These are phyloP conservation scores for Agrotis segetum DNA, from an alignment of 2,888 invertebrate genomes.

Conservation along the genomic window DNA sequence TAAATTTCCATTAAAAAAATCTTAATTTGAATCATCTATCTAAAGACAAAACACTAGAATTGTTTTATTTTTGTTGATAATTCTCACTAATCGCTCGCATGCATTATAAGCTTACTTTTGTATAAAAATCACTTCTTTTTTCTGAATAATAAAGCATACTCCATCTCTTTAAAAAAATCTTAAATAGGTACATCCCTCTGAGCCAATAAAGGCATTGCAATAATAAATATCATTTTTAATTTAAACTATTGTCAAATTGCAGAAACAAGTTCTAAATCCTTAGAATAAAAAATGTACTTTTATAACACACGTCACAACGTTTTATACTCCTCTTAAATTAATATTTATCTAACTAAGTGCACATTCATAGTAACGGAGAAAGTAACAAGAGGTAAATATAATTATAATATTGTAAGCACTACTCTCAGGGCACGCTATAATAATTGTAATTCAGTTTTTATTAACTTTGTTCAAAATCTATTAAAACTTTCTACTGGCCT, in stretches of 20 bases:
- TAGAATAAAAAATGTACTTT: slow-evolving; percentile 66
- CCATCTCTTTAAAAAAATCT: slow-evolving; percentile 55
- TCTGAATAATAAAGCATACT: slow-evolving; percentile 61
- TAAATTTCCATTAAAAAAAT: slow-evolving; percentile 56
- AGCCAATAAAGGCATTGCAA: slow-evolving; percentile 64
- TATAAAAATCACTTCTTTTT: slow-evolving; percentile 66
- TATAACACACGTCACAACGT: slow-evolving; percentile 68
- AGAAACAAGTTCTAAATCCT: slow-evolving; percentile 69
- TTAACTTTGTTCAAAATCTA: slow-evolving; percentile 59
- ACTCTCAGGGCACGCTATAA: slow-evolving; percentile 31
- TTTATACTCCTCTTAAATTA: slow-evolving; percentile 68
- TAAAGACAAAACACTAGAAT: slow-evolving; percentile 65
- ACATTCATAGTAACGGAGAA: slow-evolving; percentile 62
- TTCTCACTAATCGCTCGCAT: slow-evolving; percentile 67
- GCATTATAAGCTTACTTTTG: slow-evolving; percentile 65
- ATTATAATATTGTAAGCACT: slow-evolving; percentile 29
- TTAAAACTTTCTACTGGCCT: slow-evolving; percentile 19
- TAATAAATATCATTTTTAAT: slow-evolving; percentile 65
- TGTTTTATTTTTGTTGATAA: slow-evolving; percentile 54
- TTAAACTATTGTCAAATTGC: slow-evolving; percentile 77
- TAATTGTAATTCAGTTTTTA: slow-evolving; percentile 34
- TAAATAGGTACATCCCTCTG: slow-evolving; percentile 57
- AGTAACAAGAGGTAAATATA: slow-evolving; percentile 52
- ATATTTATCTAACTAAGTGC: slow-evolving; percentile 65
- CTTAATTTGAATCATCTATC: slow-evolving; percentile 66